Conservation (phyloP, 2,113 vertebrate genomes). For the Condylura cristata region DNA sequence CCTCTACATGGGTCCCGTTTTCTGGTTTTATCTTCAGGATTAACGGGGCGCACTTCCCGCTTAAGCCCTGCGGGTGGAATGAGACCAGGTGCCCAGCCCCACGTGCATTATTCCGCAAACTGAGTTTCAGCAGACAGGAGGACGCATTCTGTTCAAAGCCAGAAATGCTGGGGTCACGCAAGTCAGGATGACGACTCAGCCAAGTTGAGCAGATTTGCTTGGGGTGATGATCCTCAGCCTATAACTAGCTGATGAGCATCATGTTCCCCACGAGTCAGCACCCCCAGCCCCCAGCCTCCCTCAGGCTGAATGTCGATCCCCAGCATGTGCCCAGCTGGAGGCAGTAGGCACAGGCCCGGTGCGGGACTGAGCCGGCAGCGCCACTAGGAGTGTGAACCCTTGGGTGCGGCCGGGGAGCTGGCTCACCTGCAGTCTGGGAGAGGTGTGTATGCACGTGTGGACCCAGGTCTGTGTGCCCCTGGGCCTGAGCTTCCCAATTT, state of each 20-base stretch:
- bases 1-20: not conserved
- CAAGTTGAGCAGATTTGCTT: not conserved
- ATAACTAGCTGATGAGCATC: not conserved
- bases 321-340: too few relatives aligned
- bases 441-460: not conserved
- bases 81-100: not conserved
- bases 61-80: not conserved
- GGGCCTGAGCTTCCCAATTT: not conserved
- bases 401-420: not conserved
- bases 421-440: too few relatives aligned
- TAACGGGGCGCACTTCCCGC: not conserved
- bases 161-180: not conserved
- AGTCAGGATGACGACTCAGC: not conserved
- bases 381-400: not conserved
- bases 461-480: too few relatives aligned
- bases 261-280: not conserved
- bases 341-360: not conserved
- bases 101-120: not conserved
- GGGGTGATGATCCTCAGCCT: not conserved
- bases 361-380: accelerated
- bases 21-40: not conserved
- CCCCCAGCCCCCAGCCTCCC: not conserved
- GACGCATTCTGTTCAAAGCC: not conserved
- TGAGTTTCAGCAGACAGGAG: not conserved
- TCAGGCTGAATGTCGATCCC: not conserved